Evolutionary conservation across 2,888 invertebrate genomes (phyloP).

Genomic region (Epinotia ramella): DNA sequence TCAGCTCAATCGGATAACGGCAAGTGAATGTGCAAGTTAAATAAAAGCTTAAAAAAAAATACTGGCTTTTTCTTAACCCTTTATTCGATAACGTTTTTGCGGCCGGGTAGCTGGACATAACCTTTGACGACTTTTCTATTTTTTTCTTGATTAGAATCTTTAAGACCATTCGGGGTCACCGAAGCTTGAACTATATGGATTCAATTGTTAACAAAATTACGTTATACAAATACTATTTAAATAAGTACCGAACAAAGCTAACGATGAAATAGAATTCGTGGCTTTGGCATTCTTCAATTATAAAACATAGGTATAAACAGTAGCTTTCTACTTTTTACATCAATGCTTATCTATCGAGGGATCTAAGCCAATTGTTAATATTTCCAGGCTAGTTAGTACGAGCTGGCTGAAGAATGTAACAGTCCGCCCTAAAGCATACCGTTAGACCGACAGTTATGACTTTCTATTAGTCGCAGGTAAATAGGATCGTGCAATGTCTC

Average conservation of each 20-base stretch:
- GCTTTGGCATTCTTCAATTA: background rate
- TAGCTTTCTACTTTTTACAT: background rate
- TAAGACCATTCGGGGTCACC: too few species aligned
- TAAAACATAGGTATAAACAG: background rate
- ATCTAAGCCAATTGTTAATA: slow-evolving; percentile 22
- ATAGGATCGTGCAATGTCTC: slow-evolving; percentile 30
- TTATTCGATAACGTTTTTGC: too few species aligned
- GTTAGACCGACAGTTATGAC: slow-evolving; percentile 31
- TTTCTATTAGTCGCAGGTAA: slow-evolving; percentile 37
- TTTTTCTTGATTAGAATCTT: too few species aligned
- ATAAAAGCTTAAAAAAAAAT: too few species aligned
- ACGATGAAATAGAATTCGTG: background rate
- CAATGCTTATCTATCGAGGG: slow-evolving; percentile 15
- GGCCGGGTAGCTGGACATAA: too few species aligned
- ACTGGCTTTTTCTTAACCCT: too few species aligned
- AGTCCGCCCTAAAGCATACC: slow-evolving; percentile 27
- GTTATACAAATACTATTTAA: too few species aligned
- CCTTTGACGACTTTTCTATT: too few species aligned
- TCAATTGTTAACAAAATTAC: too few species aligned
- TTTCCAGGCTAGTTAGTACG: background rate
- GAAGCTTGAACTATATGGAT: too few species aligned
- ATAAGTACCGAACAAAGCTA: background rate
- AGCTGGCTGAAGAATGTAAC: slow-evolving; percentile 18
- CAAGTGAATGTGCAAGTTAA: too few species aligned
- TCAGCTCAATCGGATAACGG: too few species aligned